Conservation (phyloP, 2,888 invertebrate genomes). For the Dorcus parallelipipedus region DNA sequence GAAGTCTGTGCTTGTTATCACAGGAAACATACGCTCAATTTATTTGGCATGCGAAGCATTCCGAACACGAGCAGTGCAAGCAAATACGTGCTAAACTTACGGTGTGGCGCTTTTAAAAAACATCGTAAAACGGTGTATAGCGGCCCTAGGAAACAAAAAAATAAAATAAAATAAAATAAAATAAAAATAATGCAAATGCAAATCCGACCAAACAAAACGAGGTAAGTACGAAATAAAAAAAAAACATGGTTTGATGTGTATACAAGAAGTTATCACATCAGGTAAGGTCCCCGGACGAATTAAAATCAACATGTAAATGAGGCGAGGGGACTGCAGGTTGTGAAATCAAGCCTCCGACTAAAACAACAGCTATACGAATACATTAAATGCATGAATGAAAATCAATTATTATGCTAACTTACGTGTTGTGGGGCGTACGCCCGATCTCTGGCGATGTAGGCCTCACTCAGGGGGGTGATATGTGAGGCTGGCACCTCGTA, state of each 20-base stretch:
- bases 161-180: slow-evolving; percentile 14
- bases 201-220: background rate
- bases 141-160: slow-evolving; percentile 33
- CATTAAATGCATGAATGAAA: slow-evolving; percentile 26
- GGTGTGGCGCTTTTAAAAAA: slow-evolving; percentile 23
- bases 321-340: slow-evolving; percentile 14
- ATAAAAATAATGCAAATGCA: background rate
- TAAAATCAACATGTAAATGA: slow-evolving; percentile 27
- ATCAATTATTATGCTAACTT: slow-evolving; percentile 40
- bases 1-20: too few species aligned
- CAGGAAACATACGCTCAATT: too few species aligned
- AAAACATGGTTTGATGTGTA: slow-evolving; percentile 8
- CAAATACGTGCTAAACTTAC: slow-evolving; percentile 18
- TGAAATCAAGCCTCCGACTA: slow-evolving; percentile 16
- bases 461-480: slow-evolving; percentile 45
- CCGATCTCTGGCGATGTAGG: slow-evolving; percentile 46
- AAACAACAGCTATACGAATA: slow-evolving; percentile 29
- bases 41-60: too few species aligned
- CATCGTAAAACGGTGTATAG: slow-evolving; percentile 33
- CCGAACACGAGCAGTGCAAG: background rate
- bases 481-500: slow-evolving; percentile 37
- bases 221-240: background rate
- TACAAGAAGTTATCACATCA: slow-evolving; percentile 2
- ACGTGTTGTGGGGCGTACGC: slow-evolving; percentile 45
- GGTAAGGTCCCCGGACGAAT: background rate